Percentiles rank a stretch among this genome's conserved stretches.
phyloP scores from a whole-genome alignment of 2,113 vertebrate species.

The Gnathochromis pfefferi region DNA sequence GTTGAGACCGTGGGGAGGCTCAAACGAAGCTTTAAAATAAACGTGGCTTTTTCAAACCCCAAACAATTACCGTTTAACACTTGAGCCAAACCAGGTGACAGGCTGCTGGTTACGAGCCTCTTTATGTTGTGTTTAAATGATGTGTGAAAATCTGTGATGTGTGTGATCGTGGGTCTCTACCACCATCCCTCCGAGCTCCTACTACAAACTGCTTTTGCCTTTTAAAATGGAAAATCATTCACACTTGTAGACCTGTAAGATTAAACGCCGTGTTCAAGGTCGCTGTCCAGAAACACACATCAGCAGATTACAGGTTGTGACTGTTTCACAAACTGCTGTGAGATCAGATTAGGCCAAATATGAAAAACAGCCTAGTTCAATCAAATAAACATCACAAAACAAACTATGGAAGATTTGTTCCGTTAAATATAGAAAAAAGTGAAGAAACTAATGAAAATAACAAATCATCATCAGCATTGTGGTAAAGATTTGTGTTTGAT shows the following conservation, averaged over 20 bases:
- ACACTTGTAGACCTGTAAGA: too few relatives aligned
- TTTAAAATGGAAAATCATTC: background rate
- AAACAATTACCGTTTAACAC: background rate
- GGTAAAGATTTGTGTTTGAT: background rate
- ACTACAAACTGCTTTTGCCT: background rate
- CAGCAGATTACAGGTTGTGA: fast-evolving
- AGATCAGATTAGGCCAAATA: background rate
- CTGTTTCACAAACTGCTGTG: background rate
- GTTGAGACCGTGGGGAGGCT: fast-evolving
- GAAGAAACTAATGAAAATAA: background rate
- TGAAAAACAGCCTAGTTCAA: background rate
- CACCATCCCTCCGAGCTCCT: background rate
- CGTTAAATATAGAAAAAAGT: background rate
- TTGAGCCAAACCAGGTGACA: background rate
- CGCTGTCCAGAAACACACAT: background rate
- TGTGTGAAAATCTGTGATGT: background rate
- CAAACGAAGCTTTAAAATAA: background rate
- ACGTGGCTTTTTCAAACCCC: fast-evolving
- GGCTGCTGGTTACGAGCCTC: background rate
- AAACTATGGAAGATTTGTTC: background rate
- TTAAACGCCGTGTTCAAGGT: background rate
- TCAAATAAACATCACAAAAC: background rate
- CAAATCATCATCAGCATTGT: background rate
- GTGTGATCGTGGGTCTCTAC: background rate
- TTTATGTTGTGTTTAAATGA: background rate